phyloP scores from a whole-genome alignment of 2,888 invertebrate species.

The Esperia sulphurella region DNA sequence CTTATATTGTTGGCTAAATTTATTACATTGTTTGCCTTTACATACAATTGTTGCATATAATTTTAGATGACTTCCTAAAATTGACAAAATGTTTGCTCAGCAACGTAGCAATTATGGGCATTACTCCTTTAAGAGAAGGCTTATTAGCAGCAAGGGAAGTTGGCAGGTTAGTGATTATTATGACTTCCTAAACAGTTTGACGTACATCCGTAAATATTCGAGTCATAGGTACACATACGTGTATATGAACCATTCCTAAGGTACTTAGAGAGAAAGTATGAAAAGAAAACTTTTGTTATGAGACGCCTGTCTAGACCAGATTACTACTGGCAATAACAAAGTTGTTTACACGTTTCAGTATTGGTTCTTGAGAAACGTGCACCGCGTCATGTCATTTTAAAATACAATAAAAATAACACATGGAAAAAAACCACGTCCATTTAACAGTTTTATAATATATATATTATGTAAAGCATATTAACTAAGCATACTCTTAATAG shows the following conservation, averaged over 20 bases:
- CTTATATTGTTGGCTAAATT: no score
- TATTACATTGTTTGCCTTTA: background rate
- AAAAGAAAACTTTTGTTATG: background rate
- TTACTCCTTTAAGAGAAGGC: no score
- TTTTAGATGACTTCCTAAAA: no score
- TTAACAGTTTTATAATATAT: background rate
- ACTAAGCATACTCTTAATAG: background rate
- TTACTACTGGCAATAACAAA: slow-evolving; percentile 9
- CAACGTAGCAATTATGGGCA: no score
- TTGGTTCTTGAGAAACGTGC: background rate
- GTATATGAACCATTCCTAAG: no score
- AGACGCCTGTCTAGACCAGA: background rate
- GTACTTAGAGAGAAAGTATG: background rate
- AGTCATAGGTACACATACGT: no score
- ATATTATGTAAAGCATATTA: background rate
- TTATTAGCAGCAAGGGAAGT: no score
- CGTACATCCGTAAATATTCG: background rate
- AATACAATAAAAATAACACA: background rate
- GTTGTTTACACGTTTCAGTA: slow-evolving; percentile 4
- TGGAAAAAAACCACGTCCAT: background rate
- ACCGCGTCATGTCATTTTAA: background rate
- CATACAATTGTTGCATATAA: background rate
- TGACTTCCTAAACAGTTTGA: no score
- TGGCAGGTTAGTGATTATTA: no score
- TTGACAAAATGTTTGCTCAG: no score